Percentiles rank a stretch among this genome's conserved stretches.
These are phyloP conservation scores for Drosophila ogumai DNA, from an alignment of 1,140 invertebrate genomes.

Conservation along the genomic window DNA sequence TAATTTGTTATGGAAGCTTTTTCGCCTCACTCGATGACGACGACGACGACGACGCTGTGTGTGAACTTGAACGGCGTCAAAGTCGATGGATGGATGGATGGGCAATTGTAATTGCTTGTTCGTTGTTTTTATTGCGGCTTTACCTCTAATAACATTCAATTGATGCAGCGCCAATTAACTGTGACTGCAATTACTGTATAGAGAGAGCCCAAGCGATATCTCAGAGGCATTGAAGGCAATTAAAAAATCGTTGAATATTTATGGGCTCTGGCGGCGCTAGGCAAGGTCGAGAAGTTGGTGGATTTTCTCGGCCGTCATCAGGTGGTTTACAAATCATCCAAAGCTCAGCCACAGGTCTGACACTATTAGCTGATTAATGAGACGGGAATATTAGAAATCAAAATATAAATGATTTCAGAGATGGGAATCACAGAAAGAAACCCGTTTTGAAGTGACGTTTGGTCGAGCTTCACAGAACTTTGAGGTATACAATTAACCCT, in stretches of 20 bases:
- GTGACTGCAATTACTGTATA: conserved; percentile 37
- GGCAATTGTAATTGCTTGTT: conserved; percentile 30
- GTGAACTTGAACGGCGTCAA: conserved; percentile 51
- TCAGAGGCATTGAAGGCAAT: conserved; percentile 37
- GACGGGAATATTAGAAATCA: conserved; percentile 4
- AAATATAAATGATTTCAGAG: conserved; percentile 8
- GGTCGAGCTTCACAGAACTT: conserved; percentile 10
- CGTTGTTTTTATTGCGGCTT: conserved; percentile 32
- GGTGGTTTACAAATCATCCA: conserved; percentile 26
- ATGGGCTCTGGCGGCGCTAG: conserved; percentile 23
- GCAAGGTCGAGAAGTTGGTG: conserved; percentile 34
- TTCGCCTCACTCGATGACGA: conserved; percentile 38
- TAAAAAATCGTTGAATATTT: conserved; percentile 48
- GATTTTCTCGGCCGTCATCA: conserved; percentile 16
- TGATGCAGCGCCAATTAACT: conserved; percentile 63
- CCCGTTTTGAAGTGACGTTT: conserved; percentile 1
- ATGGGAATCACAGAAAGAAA: conserved; percentile 6
- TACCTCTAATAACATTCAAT: conserved; percentile 57
- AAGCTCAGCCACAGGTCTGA: conserved; percentile 14
- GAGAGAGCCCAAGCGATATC: conserved; percentile 26
- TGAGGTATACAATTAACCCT: conserved; percentile 7
- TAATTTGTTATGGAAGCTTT: conserved; percentile 45
- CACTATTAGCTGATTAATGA: conserved; percentile 25
- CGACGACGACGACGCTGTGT: conserved; percentile 1
- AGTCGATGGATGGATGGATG: conserved; percentile 36